Base-by-base conservation (phyloP, 2,888 invertebrate species). In the Calliopum simillimum region DNA sequence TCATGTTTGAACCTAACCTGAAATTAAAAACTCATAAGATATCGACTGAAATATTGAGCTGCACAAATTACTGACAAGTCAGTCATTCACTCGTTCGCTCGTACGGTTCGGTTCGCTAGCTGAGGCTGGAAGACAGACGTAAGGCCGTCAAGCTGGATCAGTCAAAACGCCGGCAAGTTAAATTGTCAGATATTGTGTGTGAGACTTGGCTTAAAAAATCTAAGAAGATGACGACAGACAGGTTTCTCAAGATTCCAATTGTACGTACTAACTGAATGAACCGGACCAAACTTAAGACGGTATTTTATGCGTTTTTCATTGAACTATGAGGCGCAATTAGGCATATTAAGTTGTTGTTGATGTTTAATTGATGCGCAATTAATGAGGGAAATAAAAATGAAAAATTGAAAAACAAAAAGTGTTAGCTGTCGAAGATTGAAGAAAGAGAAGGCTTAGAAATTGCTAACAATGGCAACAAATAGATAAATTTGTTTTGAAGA, bases 1-100 rank as follows among this genome's bases (percentile, higher is more conserved):
- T 64, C n/a, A 62, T 41, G 47, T 51, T 23, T 65, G 79, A 78
- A 79, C 33, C 33, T 33, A 82, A 81, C 84, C 84, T 84, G 84
- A 85, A 84, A 84, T 84, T 84, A 84, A 85, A 84, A 84, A 84
- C 84, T 84, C 84, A 84, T 84, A 84, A 84, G 84, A 84, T 84
- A 84, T 84, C 85, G 84, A 85, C 85, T 84, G 84, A 85, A 81
- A 84, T 85, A 84, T 84, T 85, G 85, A 84, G 84, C 82, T 81
- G 83, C 82, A 81, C 82, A 82, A 81, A 81, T 82, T 82, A 83
- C 83, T 79, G 81, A 81, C 82, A 81, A 79, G 79, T 79, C 69
- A 61, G 69, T 71, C 73, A 67, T 25, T 67, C 67, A 67, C 21
- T 59, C 58, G 49, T 25, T 58, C 58, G 25, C 47, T 23, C 58